These are phyloP conservation scores for Clistopyga incitator DNA, from an alignment of 2,888 invertebrate genomes.

Conservation along the genomic window DNA sequence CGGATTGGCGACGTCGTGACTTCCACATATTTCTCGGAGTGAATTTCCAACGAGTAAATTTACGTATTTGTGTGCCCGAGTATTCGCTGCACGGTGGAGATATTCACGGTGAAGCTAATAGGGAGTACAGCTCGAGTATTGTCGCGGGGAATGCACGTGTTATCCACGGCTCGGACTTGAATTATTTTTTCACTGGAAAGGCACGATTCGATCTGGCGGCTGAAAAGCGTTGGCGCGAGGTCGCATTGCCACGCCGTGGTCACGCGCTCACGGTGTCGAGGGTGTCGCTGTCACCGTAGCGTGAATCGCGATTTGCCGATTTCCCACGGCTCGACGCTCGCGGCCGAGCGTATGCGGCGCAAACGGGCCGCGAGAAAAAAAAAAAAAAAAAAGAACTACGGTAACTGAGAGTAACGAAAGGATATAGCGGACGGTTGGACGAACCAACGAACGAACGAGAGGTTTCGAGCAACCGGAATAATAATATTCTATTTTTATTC, in stretches of 20 bases:
- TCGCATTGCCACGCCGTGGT: conserved; percentile 22
- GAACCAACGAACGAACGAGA: conserved; percentile 16
- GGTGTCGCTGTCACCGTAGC: conserved; percentile 24
- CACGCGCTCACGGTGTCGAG: conserved; percentile 16
- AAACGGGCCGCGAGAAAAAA: conserved; percentile 1
- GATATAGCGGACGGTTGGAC: conserved; percentile 4
- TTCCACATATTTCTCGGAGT: neutral
- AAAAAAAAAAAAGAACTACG: conserved; percentile 4
- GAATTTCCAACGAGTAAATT: conserved; percentile 5
- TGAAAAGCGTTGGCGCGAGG: neutral
- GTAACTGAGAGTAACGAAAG: conserved; percentile 17
- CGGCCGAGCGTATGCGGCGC: neutral
- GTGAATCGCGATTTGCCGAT: conserved; percentile 34
- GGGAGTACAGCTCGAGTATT: neutral
- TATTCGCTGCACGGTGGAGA: neutral
- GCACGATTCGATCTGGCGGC: conserved; percentile 37
- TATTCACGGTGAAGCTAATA: conserved; percentile 18
- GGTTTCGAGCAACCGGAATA: conserved; percentile 30
- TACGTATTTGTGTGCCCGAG: conserved; percentile 18
- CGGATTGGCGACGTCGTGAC: conserved; percentile 3
- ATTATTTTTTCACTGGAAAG: conserved; percentile 26
- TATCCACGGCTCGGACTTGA: conserved; percentile 22
- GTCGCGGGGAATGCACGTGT: conserved; percentile 29
- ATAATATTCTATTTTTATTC: conserved; percentile 34
- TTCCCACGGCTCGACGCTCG: conserved; percentile 42